Evolutionary conservation across 2,797 vertebrate species (phyloP), one percentile per base, ranked within the genome.

Genomic region (Enteromius fasciolatus): DNA sequence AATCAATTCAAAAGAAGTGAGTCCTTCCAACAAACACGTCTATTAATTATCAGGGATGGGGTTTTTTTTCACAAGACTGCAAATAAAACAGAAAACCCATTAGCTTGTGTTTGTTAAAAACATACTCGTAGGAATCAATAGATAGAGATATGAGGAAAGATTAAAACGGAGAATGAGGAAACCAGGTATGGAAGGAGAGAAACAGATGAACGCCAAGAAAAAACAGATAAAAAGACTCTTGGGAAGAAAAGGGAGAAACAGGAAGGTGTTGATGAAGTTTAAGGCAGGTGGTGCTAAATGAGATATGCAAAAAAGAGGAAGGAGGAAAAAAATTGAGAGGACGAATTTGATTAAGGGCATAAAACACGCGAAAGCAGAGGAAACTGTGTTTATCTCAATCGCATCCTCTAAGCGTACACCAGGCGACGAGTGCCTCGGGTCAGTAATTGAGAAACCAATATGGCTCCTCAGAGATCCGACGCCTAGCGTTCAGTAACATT

Each of bases 31-130:
- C 83, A 88, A 89, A 92, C 90, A 90, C 84, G 87, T 90, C 86
- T 88, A 92, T 93, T 93, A 93, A 94, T 94, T 93, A 93, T 89
- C 80, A 78, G 44, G 63, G 82, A 92, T 90, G 90, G 90, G 90
- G 88, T 90, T 86, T 85, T 91, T 92, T 91, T 92, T 90, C 79
- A 86, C 76, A 74, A 72, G 82, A 87, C 88, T 81, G 89, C 93
- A 91, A 93, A 92, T 91, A 86, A 93, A 93, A 93, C 87, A 89
- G 89, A 92, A 92, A 93, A 92, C 81, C 89, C 90, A 92, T 94
- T 93, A 92, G 90, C 86, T 88, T 82, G 81, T 89, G 91, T 93
- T 93, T 89, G 88, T 91, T 90, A 90, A 87, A 63, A 92, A 90
- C 81, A 87, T 61, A 85, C 59, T 82, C 79, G 80, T 87, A 87